A percentile compares a stretch with the other conserved stretches of the same genome.
Conservation (phyloP, 2,888 invertebrate genomes). For the Mongoloraphidia duomilia region DNA sequence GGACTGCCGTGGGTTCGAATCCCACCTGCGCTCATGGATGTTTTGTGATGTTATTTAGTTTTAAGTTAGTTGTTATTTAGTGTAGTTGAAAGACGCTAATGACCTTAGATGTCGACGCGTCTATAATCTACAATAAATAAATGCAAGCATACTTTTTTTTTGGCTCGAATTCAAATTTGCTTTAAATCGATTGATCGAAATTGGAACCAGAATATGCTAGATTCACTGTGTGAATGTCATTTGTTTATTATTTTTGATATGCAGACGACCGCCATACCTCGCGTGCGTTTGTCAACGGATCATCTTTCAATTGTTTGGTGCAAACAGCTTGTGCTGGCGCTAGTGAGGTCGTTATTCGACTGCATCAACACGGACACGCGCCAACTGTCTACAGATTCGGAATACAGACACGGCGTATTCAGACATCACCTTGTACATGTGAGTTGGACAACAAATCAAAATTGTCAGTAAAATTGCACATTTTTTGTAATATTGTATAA, state of each 20-base stretch:
- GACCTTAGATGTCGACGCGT: no score
- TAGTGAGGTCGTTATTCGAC: slow-evolving; percentile 70
- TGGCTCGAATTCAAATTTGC: no score
- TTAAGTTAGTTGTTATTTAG: no score
- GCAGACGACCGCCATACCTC: slow-evolving; percentile 61
- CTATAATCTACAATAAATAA: no score
- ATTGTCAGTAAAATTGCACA: not conserved
- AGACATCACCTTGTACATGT: slow-evolving; percentile 38
- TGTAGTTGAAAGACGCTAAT: no score
- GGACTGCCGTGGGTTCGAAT: no score
- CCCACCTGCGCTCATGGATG: no score
- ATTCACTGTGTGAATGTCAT: no score
- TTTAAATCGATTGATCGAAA: no score
- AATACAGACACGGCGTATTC: slow-evolving; percentile 30
- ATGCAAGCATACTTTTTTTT: no score
- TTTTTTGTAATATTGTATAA: not conserved
- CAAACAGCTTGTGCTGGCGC: slow-evolving; percentile 67
- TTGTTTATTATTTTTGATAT: slow-evolving; percentile 23
- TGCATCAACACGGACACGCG: slow-evolving; percentile 44
- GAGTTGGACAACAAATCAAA: slow-evolving; percentile 16
- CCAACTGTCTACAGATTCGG: slow-evolving; percentile 28
- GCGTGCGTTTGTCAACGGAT: slow-evolving; percentile 76
- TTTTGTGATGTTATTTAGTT: no score
- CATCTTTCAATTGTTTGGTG: slow-evolving; percentile 91
- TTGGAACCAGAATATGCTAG: no score